Evolutionary conservation across 2,113 vertebrate genomes (phyloP), one percentile per base, ranked within the genome.

Genomic region (Oceanites oceanicus): DNA sequence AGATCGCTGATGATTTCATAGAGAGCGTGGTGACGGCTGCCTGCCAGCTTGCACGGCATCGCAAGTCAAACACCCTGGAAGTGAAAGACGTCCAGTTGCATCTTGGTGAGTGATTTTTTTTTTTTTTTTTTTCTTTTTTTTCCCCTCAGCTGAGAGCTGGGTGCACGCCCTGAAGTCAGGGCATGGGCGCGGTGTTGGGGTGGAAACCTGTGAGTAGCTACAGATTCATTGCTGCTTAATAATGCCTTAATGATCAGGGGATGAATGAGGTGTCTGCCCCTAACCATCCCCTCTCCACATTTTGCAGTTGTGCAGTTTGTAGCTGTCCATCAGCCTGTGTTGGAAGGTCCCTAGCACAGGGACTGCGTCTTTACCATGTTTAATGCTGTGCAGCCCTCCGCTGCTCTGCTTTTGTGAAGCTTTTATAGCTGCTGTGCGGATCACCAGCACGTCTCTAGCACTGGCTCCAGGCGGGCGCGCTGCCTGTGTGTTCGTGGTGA

Each of bases 61-160:
- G 99, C 93, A 99, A 99, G 92, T 99, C 99, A 38, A 99, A 98
- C 98, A 99, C 99, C 56, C 97, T 99, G 96, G 99, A 99, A 95
- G 99, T 99, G 85, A 99, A 99, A 96, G 99, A 99, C 15, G 99
- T 99, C 84, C 99, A 99, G 93, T 90, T 99, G 92, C 99, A 99
- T 97, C 98, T 99, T 7, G 99, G 99, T 99, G 95, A 95, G 98
- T 85, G 27, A 10, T 42, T 16, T n/a, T 18, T n/a, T 21, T 20
- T 6, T 18, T 20, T 15, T 18, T 42, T 16, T n/a, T 18, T n/a
- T 21, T 20, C 5, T 18, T 20, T 15, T 18, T 18, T 19, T 7
- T 1, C 9, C 38, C 16, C 26, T 40, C 40, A 13, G 18, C 30
- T 11, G 38, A 13, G 44, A 36, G 34, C 61, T 52, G 53, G 55